Base-by-base conservation (phyloP, 2,888 invertebrate genomes). In the Beris morrisii region DNA sequence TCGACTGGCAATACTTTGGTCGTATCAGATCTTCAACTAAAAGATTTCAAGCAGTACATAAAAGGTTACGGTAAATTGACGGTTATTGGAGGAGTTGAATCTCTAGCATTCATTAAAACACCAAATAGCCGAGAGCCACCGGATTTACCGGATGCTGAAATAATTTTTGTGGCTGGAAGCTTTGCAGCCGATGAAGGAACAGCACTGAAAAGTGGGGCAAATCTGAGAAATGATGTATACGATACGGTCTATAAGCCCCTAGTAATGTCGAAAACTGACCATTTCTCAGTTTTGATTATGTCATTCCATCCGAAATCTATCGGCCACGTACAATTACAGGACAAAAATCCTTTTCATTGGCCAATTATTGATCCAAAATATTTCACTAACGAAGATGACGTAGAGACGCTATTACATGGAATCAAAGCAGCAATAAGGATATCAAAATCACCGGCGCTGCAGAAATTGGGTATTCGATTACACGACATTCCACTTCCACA, bases 351-450 rank as follows among this genome's bases (percentile, higher is more conserved):
- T 0, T 84, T 87, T 53, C 86, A 88, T 44, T 86, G 88, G 72
- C 93, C 95, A 0, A 79, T 86, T n/a, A 86, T 95, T 72, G 87
- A 91, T 72, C 89, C 92, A 0, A 91, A 94, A 73, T 94, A 94
- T 76, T 84, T 93, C 68, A 83, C 85, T 0, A 85, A 91, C 74
- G 85, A 85, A 67, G 75, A 84, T 31, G 84, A 92, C 73, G 78
- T 86, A 0, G 82, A 83, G n/a, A 85, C 86, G 1, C 78, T 88
- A 57, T 76, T 88, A 5, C 83, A 84, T 13, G 83, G 86, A 0
- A 85, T 89, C 50, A 87, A 89, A 71, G 84, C 86, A 67, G 77
- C 86, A 1, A 84, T 88, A 68, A 81, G 83, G 55, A 75, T 91
- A 15, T 81, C 83, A 0, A 74, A 83, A 50, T 87, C 87, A 3